These are phyloP conservation scores for Dicaeum eximium DNA, from an alignment of 2,113 vertebrate genomes.

Conservation along the genomic window DNA sequence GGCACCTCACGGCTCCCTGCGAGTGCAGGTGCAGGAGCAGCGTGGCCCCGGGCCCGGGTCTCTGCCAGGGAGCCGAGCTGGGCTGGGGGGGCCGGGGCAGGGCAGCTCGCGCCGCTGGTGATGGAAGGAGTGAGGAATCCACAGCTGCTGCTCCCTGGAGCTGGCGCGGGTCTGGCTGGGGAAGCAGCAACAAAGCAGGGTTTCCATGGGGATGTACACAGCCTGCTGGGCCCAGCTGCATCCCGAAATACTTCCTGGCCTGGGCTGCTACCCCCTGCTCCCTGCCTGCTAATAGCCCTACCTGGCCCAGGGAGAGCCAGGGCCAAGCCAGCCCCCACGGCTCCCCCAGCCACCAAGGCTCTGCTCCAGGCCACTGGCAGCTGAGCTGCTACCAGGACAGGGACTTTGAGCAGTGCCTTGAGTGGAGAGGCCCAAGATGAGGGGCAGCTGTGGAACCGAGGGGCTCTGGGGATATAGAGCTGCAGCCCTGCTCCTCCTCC, in stretches of 20 bases:
- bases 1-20: accelerated
- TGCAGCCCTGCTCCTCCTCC: not conserved
- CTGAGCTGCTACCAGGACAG: not conserved
- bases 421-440: not conserved
- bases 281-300: not conserved
- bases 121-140: slow-evolving; percentile 63
- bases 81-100: not conserved
- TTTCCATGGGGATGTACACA: slow-evolving; percentile 51
- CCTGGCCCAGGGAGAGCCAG: not conserved
- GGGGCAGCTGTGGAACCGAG: not conserved
- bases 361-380: not conserved
- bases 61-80: not conserved
- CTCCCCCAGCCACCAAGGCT: accelerated
- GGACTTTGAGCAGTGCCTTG: not conserved
- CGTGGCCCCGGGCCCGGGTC: accelerated
- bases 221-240: not conserved
- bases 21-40: not conserved
- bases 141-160: slow-evolving; percentile 39
- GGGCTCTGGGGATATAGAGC: accelerated
- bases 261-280: not conserved
- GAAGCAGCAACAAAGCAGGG: slow-evolving; percentile 14
- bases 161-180: not conserved
- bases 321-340: not conserved
- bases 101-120: not conserved
- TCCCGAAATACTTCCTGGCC: not conserved